Evolutionary conservation across 2,888 invertebrate species (phyloP), one percentile per base, ranked within the genome.

Genomic region (Halictus ligatus): DNA sequence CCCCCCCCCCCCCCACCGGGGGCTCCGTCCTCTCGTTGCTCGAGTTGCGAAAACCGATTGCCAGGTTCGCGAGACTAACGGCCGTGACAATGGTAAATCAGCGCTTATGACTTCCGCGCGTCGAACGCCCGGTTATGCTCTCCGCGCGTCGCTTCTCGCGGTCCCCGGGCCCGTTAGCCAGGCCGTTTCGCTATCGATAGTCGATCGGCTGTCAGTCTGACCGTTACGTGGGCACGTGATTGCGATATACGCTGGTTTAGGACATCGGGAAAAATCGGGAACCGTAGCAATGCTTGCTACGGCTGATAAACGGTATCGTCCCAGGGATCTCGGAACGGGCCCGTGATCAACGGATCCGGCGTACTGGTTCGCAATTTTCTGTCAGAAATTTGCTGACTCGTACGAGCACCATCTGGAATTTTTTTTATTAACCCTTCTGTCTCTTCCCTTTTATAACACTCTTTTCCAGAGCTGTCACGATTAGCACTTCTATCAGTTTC

Each of bases 41-140:
- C 88, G 89, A 88, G 89, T 88, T 81, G 86, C 88, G 80, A 88
- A 81, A 81, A 86, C 69, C 86, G 87, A 88, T 89, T 86, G 85
- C 87, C 82, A 80, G 74, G 78, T 81, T 69, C 74, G 80, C 81
- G 64, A 84, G 86, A 87, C 75, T 82, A 84, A 88, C 88, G 91
- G 81, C 91, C 91, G 83, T 91, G 89, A 87, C 91, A 90, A 89
- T 89, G 91, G 91, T 89, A 89, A 89, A 90, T 91, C 89, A 81
- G 69, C 35, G 84, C 85, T 86, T 86, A 90, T 83, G 81, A 89
- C 89, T 91, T 88, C 85, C 84, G 86, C 71, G 77, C 85, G 83
- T 86, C 86, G 83, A 83, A 84, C 64, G 29, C 29, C 40, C 43
- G n/a, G 43, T 13, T 43, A 43, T n/a, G 43, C 12, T 21, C 69